Evolutionary conservation across 2,888 invertebrate genomes (phyloP), one percentile per base, ranked within the genome.

Genomic region (Scelioninae gen. 1): DNA sequence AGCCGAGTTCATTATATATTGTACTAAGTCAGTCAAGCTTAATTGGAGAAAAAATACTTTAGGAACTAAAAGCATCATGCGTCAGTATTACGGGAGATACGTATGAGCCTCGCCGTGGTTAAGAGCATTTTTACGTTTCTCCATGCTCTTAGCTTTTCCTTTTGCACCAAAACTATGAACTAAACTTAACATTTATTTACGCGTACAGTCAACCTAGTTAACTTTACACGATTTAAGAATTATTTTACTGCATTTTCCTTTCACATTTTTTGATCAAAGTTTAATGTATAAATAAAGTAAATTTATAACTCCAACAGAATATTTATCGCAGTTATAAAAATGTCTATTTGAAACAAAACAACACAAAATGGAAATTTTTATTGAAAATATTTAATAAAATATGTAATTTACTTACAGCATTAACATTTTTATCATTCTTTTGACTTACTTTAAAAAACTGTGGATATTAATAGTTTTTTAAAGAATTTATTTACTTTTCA

Each of bases 101-200:
- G 80, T 75, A 75, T 75, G 69, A 75, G 63, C 65, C 68, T 76
- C 63, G 62, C 43, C 69, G 69, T 81, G 84, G 86, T 86, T 76
- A 68, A 82, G 74, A 80, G 79, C 84, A 75, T 75, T 84, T 87
- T 87, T 83, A 76, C 85, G 85, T 86, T 86, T 82, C 71, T 75
- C 72, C 74, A 49, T 68, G 79, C 49, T 72, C 77, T 71, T 63
- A 63, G 69, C 69, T 69, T 47, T 31, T 45, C 77, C 49, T 65
- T 71, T 55, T 45, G 43, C 7, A 31, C 62, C 63, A 55, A 62
- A 69, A 78, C 77, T 63, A 63, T 78, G 53, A 47, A 78, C 69
- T 56, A 53, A 63, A 78, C 63, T 77, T 69, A 69, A 78, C 63
- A 78, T 78, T 78, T 78, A 78, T 69, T 69, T 78, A 78, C 62